A percentile compares a stretch with the other conserved stretches of the same genome.
Evolutionary conservation across 2,797 vertebrate genomes (phyloP).

Genomic region (Hafferia zeledoni): DNA sequence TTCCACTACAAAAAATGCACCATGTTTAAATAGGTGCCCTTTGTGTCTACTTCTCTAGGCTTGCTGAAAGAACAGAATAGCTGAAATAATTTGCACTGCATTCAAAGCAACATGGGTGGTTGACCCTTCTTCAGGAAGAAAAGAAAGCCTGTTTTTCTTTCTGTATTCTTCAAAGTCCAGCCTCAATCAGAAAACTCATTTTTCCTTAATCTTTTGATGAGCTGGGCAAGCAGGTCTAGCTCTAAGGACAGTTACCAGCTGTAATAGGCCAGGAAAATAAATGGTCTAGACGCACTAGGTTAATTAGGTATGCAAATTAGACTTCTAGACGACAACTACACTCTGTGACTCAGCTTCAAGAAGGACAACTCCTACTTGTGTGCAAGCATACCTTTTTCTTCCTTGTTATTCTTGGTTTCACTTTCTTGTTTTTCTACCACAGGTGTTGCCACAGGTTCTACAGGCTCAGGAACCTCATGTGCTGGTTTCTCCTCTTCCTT

Average conservation of each 20-base stretch:
- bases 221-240: background rate
- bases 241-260: background rate
- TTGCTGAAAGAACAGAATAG: background rate
- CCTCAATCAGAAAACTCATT: background rate
- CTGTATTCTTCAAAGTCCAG: background rate
- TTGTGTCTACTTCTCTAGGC: background rate
- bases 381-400: conserved; percentile 62
- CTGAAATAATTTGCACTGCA: background rate
- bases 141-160: background rate
- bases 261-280: background rate
- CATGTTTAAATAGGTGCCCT: background rate
- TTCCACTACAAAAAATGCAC: background rate
- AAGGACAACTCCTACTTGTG: background rate
- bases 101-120: background rate
- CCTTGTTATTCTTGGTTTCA: conserved; percentile 71
- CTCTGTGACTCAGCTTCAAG: background rate
- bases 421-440: conserved; percentile 69
- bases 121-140: background rate
- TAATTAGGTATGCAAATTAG: background rate
- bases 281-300: background rate
- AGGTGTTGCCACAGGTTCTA: conserved; percentile 58
- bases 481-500: conserved; percentile 38
- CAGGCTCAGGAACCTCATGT: conserved; percentile 59
- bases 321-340: background rate
- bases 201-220: background rate